Conservation (phyloP, 2,888 invertebrate genomes). For the Drosophila antonietae region DNA sequence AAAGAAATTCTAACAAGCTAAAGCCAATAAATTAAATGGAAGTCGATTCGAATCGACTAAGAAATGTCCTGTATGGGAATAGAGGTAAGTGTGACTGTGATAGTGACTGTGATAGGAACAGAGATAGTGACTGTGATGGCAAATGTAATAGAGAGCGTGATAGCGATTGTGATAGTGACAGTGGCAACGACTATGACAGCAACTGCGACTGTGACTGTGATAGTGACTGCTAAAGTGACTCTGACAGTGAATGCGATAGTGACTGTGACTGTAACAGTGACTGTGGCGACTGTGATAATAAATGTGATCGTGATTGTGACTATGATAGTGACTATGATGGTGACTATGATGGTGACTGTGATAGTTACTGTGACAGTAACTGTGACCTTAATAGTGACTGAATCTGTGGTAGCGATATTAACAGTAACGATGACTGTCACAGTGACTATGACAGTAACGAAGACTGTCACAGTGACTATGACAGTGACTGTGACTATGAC, state of each 20-base stretch:
- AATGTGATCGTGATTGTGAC: neutral
- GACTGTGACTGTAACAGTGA: neutral
- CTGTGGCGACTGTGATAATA: neutral
- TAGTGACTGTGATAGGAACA: neutral
- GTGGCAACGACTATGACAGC: neutral
- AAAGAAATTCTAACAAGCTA: neutral
- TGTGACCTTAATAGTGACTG: neutral
- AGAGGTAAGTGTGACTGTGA: too few species aligned
- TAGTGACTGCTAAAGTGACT: too few species aligned
- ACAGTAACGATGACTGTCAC: neutral
- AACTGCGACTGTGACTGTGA: neutral
- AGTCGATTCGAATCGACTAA: neutral
- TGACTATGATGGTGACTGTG: neutral
- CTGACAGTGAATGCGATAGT: neutral
- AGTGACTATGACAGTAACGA: neutral
- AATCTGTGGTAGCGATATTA: too few species aligned
- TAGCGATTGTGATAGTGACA: neutral
- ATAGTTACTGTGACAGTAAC: neutral
- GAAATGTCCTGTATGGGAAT: neutral
- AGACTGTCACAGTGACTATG: neutral
- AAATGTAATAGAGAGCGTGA: neutral
- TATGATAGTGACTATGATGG: neutral
- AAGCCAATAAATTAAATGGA: neutral
- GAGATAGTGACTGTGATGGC: neutral
- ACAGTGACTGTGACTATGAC: too few species aligned